These are phyloP conservation scores for Catamblyrhynchus diadema DNA, from an alignment of 2,797 vertebrate genomes.

Conservation along the genomic window DNA sequence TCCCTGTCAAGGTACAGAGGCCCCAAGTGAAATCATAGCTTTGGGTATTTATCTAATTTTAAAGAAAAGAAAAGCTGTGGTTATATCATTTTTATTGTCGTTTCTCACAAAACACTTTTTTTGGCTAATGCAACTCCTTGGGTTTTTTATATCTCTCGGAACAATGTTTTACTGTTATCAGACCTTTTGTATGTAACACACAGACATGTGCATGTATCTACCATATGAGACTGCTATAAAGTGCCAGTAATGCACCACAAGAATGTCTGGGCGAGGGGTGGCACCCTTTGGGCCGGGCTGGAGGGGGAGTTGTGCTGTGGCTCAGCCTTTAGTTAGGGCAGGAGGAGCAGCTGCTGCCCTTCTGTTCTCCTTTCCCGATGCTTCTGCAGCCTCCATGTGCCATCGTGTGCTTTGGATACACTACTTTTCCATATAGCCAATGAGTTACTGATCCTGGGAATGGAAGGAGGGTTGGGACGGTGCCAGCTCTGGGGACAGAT, in stretches of 20 bases:
- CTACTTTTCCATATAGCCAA: not conserved
- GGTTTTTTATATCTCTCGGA: constrained; percentile 65
- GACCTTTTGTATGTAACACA: constrained; percentile 73
- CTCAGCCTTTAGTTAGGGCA: constrained; percentile 7
- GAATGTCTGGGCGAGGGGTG: constrained; percentile 22
- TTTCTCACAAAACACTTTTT: constrained; percentile 78
- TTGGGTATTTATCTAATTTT: constrained; percentile 69
- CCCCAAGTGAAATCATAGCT: constrained; percentile 66
- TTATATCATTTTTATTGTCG: constrained; percentile 74
- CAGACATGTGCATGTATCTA: constrained; percentile 69
- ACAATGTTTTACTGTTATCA: constrained; percentile 68
- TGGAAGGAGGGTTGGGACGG: constrained; percentile 1
- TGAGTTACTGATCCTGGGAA: not conserved
- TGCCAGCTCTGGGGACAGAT: not conserved
- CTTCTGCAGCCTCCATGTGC: constrained; percentile 38
- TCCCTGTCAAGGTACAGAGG: constrained; percentile 61
- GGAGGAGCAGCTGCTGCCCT: not conserved
- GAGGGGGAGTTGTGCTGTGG: not conserved
- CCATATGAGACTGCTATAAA: constrained; percentile 67
- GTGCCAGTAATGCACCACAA: constrained; percentile 68
- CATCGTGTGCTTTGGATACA: constrained; percentile 8
- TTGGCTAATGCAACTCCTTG: constrained; percentile 77
- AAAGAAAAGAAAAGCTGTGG: constrained; percentile 79
- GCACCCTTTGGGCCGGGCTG: not conserved
- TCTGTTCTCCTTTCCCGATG: constrained; percentile 22